Percentiles rank a stretch among this genome's conserved stretches.
Evolutionary conservation across 2,888 invertebrate species (phyloP).

Genomic region (Norana najaformis): DNA sequence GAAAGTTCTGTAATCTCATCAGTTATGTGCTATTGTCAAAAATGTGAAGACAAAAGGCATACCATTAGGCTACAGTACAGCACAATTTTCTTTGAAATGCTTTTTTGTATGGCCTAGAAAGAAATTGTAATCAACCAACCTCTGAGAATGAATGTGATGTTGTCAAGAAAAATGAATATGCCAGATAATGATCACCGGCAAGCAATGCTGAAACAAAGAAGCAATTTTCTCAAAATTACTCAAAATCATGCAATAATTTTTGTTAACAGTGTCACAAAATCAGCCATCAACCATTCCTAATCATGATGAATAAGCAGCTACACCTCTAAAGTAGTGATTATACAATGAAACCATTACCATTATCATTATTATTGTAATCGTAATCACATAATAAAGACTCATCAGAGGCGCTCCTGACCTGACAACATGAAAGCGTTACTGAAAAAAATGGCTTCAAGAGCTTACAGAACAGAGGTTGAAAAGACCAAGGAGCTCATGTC

Average conservation of each 20-base stretch:
- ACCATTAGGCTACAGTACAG: neutral
- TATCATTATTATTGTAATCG: neutral
- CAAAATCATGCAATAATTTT: neutral
- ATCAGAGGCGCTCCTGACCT: too few species aligned
- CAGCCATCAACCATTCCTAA: neutral
- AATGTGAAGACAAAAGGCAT: neutral
- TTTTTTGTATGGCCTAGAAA: neutral
- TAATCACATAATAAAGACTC: too few species aligned
- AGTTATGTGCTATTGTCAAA: neutral
- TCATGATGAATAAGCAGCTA: neutral
- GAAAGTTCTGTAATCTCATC: neutral
- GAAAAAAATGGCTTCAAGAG: too few species aligned
- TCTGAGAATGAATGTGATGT: conserved; percentile 79
- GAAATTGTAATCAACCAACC: conserved; percentile 66
- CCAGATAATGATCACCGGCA: conserved; percentile 79
- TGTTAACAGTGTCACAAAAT: neutral
- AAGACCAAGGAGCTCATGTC: too few species aligned
- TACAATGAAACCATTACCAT: neutral
- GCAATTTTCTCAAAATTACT: neutral
- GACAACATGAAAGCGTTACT: too few species aligned
- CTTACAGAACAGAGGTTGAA: too few species aligned
- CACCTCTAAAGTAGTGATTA: neutral
- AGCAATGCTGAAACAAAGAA: conserved; percentile 66
- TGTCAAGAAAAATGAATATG: conserved; percentile 77
- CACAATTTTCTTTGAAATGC: neutral